Conservation (phyloP, 2,797 vertebrate species). For the Lutjanus argentimaculatus region DNA sequence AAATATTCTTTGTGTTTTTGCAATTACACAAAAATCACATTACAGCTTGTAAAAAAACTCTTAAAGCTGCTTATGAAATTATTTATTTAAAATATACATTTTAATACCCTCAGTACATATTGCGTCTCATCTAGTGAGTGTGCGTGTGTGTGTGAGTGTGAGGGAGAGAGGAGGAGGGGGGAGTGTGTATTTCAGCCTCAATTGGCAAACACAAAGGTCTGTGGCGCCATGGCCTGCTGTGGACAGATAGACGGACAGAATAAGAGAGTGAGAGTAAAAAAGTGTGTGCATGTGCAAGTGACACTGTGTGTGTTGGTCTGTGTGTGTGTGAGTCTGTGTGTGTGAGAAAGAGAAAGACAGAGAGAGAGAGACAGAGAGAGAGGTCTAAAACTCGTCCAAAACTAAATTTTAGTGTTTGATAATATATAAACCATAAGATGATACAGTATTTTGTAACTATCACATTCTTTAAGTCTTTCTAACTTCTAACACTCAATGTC, state of each 20-base stretch:
- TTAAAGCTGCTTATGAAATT: too few species aligned
- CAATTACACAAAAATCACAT: not conserved
- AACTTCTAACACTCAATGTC: constrained; percentile 3
- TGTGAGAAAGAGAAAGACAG: not conserved
- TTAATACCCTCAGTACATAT: too few species aligned
- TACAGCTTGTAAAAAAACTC: not conserved
- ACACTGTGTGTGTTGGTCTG: not conserved
- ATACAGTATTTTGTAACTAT: not conserved
- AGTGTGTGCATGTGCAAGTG: not conserved
- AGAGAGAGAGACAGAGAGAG: too few species aligned
- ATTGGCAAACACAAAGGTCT: constrained; percentile 95
- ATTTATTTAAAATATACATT: too few species aligned
- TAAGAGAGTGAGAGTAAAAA: constrained; percentile 39
- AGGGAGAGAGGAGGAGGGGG: constrained; percentile 9
- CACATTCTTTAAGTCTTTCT: not conserved
- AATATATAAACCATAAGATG: not conserved
- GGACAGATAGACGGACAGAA: constrained; percentile 85
- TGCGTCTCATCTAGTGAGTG: not conserved
- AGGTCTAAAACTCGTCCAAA: too few species aligned
- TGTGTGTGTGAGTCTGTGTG: not conserved
- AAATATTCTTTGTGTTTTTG: not conserved
- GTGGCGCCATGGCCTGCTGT: constrained; percentile 92
- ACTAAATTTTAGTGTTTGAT: not conserved
- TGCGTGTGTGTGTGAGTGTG: not conserved
- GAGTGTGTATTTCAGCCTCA: constrained; percentile 89